A percentile compares a stretch with the other conserved stretches of the same genome.
Conservation (phyloP, 2,797 vertebrate species). For the Cryptoblepharus egeriae region DNA sequence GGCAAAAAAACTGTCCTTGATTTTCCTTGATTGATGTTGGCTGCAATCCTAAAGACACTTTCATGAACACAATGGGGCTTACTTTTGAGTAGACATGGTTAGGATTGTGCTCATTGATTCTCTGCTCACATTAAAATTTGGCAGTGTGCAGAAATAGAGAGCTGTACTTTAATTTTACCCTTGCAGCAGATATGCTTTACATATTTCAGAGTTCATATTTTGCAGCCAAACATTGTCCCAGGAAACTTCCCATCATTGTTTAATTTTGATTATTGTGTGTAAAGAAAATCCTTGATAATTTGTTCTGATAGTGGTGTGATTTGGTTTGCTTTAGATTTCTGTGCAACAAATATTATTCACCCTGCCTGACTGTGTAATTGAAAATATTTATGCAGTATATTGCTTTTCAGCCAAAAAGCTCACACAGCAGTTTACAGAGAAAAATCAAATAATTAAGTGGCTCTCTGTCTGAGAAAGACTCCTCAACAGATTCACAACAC, state of each 20-base stretch:
- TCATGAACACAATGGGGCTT: too few relatives aligned
- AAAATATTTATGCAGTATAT: too few relatives aligned
- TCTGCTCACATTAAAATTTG: accelerated
- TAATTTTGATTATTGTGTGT: neutral
- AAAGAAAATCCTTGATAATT: neutral
- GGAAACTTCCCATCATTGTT: neutral
- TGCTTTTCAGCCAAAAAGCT: too few relatives aligned
- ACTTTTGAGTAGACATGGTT: too few relatives aligned
- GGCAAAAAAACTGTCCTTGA: too few relatives aligned
- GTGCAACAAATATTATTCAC: neutral
- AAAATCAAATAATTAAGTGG: too few relatives aligned
- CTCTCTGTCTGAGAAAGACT: too few relatives aligned
- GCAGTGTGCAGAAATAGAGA: slow-evolving; percentile 42
- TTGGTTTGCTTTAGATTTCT: neutral
- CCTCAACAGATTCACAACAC: too few relatives aligned
- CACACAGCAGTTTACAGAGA: too few relatives aligned
- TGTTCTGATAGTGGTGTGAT: neutral
- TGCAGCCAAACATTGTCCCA: neutral
- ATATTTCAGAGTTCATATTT: neutral
- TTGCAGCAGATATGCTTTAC: neutral
- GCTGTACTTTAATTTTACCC: slow-evolving; percentile 58
- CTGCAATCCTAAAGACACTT: too few relatives aligned
- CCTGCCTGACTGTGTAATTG: neutral
- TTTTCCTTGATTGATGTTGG: slow-evolving; percentile 37
- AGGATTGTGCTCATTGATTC: too few relatives aligned